These are phyloP conservation scores for Drosophila baimaii DNA, from an alignment of 1,140 invertebrate species.

Conservation along the genomic window DNA sequence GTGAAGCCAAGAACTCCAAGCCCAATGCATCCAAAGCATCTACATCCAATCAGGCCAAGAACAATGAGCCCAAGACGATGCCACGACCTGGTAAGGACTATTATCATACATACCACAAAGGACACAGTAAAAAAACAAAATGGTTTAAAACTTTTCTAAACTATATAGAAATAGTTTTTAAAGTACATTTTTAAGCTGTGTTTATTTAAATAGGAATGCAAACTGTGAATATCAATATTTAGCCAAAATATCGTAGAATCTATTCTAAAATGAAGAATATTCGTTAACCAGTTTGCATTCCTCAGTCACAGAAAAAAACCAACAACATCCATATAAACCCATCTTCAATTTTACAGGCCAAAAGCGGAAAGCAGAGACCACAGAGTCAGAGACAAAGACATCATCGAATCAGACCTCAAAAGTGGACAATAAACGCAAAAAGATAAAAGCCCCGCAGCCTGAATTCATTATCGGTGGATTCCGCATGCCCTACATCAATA, in stretches of 20 bases:
- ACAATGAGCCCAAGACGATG: slow-evolving; percentile 2
- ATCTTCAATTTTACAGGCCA: slow-evolving; percentile 44
- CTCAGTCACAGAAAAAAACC: neutral
- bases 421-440: slow-evolving; percentile 20
- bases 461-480: slow-evolving; percentile 45
- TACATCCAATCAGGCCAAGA: neutral
- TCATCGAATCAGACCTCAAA: neutral
- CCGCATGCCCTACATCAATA: slow-evolving; percentile 45
- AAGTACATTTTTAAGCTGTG: neutral
- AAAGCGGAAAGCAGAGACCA: slow-evolving; percentile 25
- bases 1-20: neutral
- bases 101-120: neutral
- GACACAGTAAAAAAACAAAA: neutral
- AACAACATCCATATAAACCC: neutral
- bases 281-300: slow-evolving; percentile 10
- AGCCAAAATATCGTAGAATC: neutral
- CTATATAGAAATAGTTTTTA: neutral
- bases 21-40: neutral
- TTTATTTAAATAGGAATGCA: slow-evolving; percentile 6
- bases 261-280: neutral
- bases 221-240: neutral
- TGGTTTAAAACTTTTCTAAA: neutral
- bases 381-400: neutral
- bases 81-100: slow-evolving; percentile 23
- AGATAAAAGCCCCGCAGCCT: neutral